Percentiles rank a stretch among this genome's conserved stretches.
These are phyloP conservation scores for Melanostoma mellinum DNA, from an alignment of 2,888 invertebrate species.

Conservation along the genomic window DNA sequence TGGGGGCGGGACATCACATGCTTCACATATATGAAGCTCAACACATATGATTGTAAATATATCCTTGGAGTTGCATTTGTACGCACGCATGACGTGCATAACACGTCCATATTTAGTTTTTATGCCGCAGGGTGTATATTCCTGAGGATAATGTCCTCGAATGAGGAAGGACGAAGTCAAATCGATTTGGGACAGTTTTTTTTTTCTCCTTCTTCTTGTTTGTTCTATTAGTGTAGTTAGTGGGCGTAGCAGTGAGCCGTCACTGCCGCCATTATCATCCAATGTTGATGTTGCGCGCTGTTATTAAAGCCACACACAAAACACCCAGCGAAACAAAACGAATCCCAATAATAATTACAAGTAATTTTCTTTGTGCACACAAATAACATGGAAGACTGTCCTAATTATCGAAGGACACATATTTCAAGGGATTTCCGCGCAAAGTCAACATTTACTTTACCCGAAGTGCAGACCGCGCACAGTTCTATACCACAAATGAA, in stretches of 20 bases:
- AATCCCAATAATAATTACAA: slow-evolving; percentile 59
- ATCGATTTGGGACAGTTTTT: slow-evolving; percentile 61
- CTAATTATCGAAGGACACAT: slow-evolving; percentile 59
- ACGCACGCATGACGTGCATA: slow-evolving; percentile 56
- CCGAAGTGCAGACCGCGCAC: not conserved
- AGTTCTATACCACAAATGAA: not conserved
- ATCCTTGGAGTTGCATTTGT: slow-evolving; percentile 55
- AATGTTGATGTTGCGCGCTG: slow-evolving; percentile 16
- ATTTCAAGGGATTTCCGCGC: slow-evolving; percentile 40
- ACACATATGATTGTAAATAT: slow-evolving; percentile 40
- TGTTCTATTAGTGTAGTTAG: slow-evolving; percentile 26
- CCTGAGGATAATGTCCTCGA: slow-evolving; percentile 44
- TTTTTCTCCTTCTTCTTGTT: slow-evolving; percentile 15
- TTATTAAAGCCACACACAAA: slow-evolving; percentile 49
- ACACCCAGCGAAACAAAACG: slow-evolving; percentile 35
- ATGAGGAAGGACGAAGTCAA: slow-evolving; percentile 55
- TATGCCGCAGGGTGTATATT: not conserved
- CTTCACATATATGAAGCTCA: slow-evolving; percentile 8
- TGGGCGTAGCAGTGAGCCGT: slow-evolving; percentile 45
- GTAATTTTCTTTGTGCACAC: slow-evolving; percentile 45
- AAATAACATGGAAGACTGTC: slow-evolving; percentile 41
- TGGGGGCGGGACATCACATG: slow-evolving; percentile 51
- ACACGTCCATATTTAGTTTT: slow-evolving; percentile 38
- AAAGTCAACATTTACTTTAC: slow-evolving; percentile 20
- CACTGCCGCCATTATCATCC: slow-evolving; percentile 56